Evolutionary conservation across 2,797 vertebrate genomes (phyloP), one percentile per base, ranked within the genome.

Genomic region (Hoplostethus atlanticus): DNA sequence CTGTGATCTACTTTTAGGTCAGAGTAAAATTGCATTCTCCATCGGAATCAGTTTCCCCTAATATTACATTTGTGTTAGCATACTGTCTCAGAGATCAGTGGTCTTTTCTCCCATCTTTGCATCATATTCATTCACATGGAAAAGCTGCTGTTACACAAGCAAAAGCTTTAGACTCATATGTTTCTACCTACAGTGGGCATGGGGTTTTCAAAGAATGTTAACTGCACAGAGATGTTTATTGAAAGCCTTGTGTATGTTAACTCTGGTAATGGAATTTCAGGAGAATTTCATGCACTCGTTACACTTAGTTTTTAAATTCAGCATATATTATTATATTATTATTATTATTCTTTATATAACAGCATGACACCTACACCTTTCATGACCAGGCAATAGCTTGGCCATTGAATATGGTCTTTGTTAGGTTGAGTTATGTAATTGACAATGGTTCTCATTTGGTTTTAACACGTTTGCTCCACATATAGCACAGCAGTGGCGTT

Each of bases 401-500:
- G 38, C 46, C 31, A 9, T 42, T 64, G 3, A 55, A 71, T 52
- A 59, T 17, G 25, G 21, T 64, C 31, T 44, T 2, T 0, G 15
- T 56, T 58, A 16, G 28, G 4, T 34, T 2, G 21, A 51, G 52
- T 55, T 54, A 16, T 63, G 31, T 16, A 21, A 46, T 60, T 38
- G 57, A 80, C 73, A 60, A 12, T 57, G 17, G 28, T 60, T 73
- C 55, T 79, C 16, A 34, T 79, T 83, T 75, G 54, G 17, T 55
- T 81, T 87, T 87, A 55, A 73, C 88, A 87, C 81, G 54, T 83
- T 64, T 68, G 82, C 58, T 76, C 79, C 61, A 86, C 73, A 92
- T 91, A 66, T 75, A 84, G 84, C 80, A 73, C 68, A 52, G 61
- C 68, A 40, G 81, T 89, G 89, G 57, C 62, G 85, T 86, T 88